Conservation (phyloP, 53 echinoderm and acorn worm genomes). For the Echinometra lucunter region DNA sequence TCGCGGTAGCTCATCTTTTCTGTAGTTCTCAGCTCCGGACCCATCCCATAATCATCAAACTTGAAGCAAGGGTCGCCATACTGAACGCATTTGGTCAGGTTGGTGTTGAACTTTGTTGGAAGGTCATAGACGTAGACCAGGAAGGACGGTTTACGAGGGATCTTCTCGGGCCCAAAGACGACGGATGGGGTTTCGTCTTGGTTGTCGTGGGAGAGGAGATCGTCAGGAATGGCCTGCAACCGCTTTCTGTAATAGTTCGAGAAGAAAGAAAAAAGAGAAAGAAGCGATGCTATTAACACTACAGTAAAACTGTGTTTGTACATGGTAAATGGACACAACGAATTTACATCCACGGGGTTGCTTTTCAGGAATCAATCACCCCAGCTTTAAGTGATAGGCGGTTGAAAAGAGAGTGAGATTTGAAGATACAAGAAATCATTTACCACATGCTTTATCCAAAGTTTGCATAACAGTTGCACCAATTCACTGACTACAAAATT, state of each 20-base stretch:
- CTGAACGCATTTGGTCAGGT: slow-evolving; percentile 79
- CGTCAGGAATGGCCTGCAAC: slow-evolving; percentile 62
- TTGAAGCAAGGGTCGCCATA: slow-evolving; percentile 76
- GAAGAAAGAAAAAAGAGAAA: not conserved
- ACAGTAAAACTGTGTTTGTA: no score
- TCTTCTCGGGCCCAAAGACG: not conserved
- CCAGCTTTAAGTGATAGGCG: no score
- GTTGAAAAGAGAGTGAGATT: no score
- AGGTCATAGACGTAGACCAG: slow-evolving; percentile 89
- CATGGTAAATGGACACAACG: no score
- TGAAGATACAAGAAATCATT: no score
- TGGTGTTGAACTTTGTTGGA: slow-evolving; percentile 85
- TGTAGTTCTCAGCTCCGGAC: slow-evolving; percentile 76
- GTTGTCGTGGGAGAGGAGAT: slow-evolving; percentile 45
- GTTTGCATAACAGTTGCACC: no score
- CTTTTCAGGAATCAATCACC: no score
- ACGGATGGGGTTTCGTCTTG: slow-evolving; percentile 23
- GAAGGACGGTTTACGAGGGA: slow-evolving; percentile 73
- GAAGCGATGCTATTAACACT: not conserved
- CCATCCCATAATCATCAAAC: slow-evolving; percentile 77
- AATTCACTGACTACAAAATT: no score
- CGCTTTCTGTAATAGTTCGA: slow-evolving; percentile 42
- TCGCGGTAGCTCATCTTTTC: slow-evolving; percentile 77
- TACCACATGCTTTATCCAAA: no score
- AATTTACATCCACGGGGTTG: no score